Evolutionary conservation across 2,797 vertebrate species (phyloP).

Genomic region (Aplochiton taeniatus): DNA sequence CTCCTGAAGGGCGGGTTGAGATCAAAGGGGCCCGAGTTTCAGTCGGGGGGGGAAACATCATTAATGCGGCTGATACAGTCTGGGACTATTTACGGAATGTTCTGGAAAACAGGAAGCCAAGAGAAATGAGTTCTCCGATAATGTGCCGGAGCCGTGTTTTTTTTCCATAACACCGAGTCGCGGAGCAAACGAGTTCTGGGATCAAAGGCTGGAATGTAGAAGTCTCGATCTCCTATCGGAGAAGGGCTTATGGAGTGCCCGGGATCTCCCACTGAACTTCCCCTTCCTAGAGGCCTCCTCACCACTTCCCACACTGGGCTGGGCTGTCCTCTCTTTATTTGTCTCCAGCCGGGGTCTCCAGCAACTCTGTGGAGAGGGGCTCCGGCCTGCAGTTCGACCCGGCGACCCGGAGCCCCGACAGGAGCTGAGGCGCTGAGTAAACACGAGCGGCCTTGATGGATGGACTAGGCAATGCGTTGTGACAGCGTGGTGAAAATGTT

Average conservation of each 20-base stretch:
- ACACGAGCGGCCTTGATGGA: conserved; percentile 14
- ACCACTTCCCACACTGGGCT: conserved; percentile 24
- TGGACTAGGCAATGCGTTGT: conserved; percentile 3
- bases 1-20: conserved; percentile 12
- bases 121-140: conserved; percentile 67
- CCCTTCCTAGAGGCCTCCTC: conserved; percentile 47
- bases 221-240: conserved; percentile 53
- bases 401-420: neutral
- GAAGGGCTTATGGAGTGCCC: conserved; percentile 39
- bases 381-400: neutral
- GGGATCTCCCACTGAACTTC: conserved; percentile 6
- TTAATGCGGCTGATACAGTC: conserved; percentile 67
- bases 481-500: conserved; percentile 10
- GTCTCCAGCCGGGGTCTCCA: conserved; percentile 11
- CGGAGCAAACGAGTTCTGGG: conserved; percentile 36
- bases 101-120: conserved; percentile 77
- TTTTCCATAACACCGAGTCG: conserved; percentile 47
- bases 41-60: conserved; percentile 51
- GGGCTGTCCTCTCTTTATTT: conserved; percentile 21
- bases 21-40: conserved; percentile 63
- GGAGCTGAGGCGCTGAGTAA: neutral
- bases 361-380: conserved; percentile 7
- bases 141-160: conserved; percentile 47
- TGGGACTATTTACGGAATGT: conserved; percentile 63
- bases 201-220: conserved; percentile 65